Evolutionary conservation across 2,113 vertebrate species (phyloP), one percentile per base, ranked within the genome.

Genomic region (Perccottus glenii): DNA sequence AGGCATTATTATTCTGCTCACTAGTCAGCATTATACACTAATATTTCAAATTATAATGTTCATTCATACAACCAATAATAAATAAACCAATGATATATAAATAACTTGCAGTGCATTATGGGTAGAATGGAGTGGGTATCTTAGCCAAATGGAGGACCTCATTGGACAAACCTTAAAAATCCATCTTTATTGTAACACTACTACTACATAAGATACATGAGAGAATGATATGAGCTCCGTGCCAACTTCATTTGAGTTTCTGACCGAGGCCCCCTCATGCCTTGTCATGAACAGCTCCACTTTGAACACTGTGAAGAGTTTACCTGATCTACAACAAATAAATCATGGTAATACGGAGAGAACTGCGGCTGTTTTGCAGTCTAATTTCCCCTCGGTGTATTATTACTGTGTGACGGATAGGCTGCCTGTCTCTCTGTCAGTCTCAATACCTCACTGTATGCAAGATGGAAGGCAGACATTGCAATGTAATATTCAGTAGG

Each of bases 401-500:
- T 70, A 58, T 66, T 60, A 42, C 50, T 38, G 48, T 59, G 14
- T 53, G 19, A 64, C 38, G 27, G 33, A 15, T 44, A 8, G 15
- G 38, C 57, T 46, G 43, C 59, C 3, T 35, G 32, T 75, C 53
- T 50, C 62, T 10, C 45, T 46, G 38, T 3, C 55, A 58, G 60
- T 66, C 33, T 45, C 59, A 32, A 50, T 40, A 47, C 51, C n/a
- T 56, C 10, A 59, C 14, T 48, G 6, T 33, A 12, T 66, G 19
- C 19, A 9, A 49, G 35, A 60, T 4, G 40, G 61, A 73, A 32
- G 12, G 11, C 19, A 48, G 27, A 65, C 55, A 36, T 9, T 8
- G 10, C 57, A 72, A n/a, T 61, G 45, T n/a, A 69, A 65, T 67
- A 78, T 75, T 72, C 42, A 75, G 5, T 35, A 52, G n/a, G 10